Evolutionary conservation across 2,113 vertebrate species (phyloP).

Genomic region (Tichodroma muraria): DNA sequence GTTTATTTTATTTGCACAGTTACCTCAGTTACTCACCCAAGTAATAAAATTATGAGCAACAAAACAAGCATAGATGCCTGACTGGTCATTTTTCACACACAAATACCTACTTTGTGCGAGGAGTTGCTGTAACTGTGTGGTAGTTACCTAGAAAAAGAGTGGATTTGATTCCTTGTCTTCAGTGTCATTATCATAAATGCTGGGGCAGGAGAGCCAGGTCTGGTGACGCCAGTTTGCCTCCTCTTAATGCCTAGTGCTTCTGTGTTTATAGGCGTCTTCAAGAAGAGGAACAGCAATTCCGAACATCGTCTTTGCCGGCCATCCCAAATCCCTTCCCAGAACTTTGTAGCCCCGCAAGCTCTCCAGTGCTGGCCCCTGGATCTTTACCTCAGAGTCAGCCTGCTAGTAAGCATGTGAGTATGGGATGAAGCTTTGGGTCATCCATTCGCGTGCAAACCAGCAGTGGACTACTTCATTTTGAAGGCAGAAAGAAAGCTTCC

Average conservation of each 20-base stretch:
- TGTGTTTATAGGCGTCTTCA: slow-evolving; percentile 82
- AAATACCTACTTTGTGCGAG: background rate
- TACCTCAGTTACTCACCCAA: background rate
- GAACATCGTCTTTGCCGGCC: slow-evolving; percentile 91
- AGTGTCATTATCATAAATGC: background rate
- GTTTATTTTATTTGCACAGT: background rate
- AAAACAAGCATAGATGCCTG: background rate
- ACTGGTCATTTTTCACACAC: background rate
- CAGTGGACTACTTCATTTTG: background rate
- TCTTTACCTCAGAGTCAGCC: slow-evolving; percentile 86
- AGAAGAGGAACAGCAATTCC: slow-evolving; percentile 87
- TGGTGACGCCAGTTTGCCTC: background rate
- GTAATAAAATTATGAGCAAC: background rate
- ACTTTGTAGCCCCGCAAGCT: slow-evolving; percentile 83
- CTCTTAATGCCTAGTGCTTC: background rate
- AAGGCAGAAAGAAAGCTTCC: background rate
- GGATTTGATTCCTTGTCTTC: background rate
- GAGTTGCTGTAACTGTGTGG: background rate
- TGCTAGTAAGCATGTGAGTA: slow-evolving; percentile 82
- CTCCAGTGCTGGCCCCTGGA: slow-evolving; percentile 82
- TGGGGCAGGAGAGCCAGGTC: background rate
- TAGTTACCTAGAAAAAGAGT: background rate
- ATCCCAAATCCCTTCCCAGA: slow-evolving; percentile 98
- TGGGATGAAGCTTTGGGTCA: background rate
- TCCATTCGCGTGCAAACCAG: background rate